These are phyloP conservation scores for Dicrurus megarhynchus DNA, from an alignment of 2,113 vertebrate genomes.

Conservation along the genomic window DNA sequence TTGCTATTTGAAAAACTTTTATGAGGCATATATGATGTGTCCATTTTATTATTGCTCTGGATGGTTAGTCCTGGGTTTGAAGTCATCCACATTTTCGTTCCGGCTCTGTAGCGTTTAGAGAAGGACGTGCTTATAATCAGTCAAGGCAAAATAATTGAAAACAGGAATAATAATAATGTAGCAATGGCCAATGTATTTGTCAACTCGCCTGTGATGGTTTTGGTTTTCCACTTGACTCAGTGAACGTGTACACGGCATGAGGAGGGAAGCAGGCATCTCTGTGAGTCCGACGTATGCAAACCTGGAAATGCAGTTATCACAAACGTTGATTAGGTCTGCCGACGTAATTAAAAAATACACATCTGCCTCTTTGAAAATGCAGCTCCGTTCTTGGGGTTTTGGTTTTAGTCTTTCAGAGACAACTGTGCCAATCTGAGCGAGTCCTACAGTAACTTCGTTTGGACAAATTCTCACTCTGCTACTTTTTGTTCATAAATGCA, in stretches of 20 bases:
- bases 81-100: neutral
- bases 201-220: neutral
- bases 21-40: neutral
- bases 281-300: neutral
- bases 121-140: neutral
- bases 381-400: neutral
- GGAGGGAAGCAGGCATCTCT: neutral
- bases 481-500: constrained; percentile 54
- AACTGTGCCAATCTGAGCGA: neutral
- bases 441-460: neutral
- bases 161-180: neutral
- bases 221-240: neutral
- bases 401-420: neutral
- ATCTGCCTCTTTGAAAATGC: constrained; percentile 8
- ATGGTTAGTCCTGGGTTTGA: neutral
- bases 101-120: neutral
- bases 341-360: constrained; percentile 40
- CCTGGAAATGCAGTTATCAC: neutral
- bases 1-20: neutral
- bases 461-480: constrained; percentile 20
- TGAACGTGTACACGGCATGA: neutral
- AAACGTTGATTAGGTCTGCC: neutral
- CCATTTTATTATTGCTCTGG: neutral
- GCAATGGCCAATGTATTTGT: neutral
- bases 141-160: constrained; percentile 33